These are phyloP conservation scores for Cygnus buccinator DNA, from an alignment of 2,113 vertebrate species.

Conservation along the genomic window DNA sequence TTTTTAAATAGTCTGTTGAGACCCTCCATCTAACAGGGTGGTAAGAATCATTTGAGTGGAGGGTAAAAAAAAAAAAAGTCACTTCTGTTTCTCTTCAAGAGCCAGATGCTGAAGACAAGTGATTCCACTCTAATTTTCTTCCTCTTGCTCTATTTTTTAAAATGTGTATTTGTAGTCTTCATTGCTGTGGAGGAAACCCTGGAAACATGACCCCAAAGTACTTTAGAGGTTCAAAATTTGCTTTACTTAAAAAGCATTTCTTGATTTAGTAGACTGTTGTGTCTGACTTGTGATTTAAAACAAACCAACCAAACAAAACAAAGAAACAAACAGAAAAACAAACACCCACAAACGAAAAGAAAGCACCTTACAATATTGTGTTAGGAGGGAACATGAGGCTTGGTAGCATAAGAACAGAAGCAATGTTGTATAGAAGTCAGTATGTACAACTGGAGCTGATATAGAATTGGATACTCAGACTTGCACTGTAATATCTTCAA, in stretches of 20 bases:
- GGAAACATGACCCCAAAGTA: background rate
- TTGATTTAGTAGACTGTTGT: background rate
- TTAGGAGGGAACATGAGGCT: background rate
- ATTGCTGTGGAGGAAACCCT: background rate
- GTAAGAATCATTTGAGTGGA: background rate
- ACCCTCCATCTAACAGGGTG: background rate
- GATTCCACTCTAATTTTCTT: constrained; percentile 43
- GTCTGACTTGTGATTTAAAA: background rate
- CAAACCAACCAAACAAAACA: background rate
- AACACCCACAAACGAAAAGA: background rate
- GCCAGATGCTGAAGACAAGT: constrained; percentile 41
- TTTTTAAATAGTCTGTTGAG: background rate
- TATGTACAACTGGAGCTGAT: background rate
- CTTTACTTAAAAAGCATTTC: background rate
- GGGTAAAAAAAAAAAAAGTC: constrained; percentile 5
- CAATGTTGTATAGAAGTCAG: background rate
- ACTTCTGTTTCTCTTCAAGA: constrained; percentile 30
- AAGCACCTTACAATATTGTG: background rate
- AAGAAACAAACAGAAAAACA: background rate
- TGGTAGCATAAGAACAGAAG: background rate
- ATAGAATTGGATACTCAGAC: background rate
- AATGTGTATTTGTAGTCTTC: constrained; percentile 5
- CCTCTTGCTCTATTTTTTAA: background rate
- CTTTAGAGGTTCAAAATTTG: constrained; percentile 5
- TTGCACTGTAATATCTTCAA: background rate